phyloP scores from a whole-genome alignment of 2,113 vertebrate species.

The Coregonus clupeaformis region DNA sequence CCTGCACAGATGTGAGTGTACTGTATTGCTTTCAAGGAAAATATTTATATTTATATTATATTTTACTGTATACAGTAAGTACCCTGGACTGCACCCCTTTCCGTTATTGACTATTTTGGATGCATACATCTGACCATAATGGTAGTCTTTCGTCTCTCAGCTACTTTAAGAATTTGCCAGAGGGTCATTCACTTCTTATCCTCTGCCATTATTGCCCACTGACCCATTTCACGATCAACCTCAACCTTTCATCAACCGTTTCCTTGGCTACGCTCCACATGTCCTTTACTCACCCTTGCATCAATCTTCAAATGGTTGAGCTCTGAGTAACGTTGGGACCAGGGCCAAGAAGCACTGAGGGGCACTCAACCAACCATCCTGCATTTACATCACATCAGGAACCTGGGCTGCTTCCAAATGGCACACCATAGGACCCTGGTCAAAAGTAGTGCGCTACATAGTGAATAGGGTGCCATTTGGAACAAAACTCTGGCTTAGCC shows the following conservation, averaged over 20 bases:
- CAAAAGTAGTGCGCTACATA: no score
- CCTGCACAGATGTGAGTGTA: no score
- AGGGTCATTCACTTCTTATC: slow-evolving; percentile 16
- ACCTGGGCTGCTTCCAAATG: background rate
- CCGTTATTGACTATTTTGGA: background rate
- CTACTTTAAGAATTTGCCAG: background rate
- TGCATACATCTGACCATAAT: background rate
- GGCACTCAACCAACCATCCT: slow-evolving; percentile 7
- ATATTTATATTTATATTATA: no score
- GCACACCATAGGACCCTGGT: no score
- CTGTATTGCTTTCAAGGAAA: background rate
- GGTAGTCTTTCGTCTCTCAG: background rate
- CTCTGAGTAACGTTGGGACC: slow-evolving; percentile 14
- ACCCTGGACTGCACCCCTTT: background rate
- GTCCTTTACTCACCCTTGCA: background rate
- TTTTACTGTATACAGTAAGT: background rate
- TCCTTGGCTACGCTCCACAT: background rate
- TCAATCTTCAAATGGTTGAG: slow-evolving; percentile 15
- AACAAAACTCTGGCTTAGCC: background rate
- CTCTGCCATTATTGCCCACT: slow-evolving; percentile 5
- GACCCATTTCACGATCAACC: slow-evolving; percentile 13
- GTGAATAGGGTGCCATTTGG: no score
- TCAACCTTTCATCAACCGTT: background rate
- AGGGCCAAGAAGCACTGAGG: slow-evolving; percentile 9
- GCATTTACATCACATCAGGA: background rate